Conservation (phyloP, 2,113 vertebrate genomes). For the Chlorodrepanis virens region DNA sequence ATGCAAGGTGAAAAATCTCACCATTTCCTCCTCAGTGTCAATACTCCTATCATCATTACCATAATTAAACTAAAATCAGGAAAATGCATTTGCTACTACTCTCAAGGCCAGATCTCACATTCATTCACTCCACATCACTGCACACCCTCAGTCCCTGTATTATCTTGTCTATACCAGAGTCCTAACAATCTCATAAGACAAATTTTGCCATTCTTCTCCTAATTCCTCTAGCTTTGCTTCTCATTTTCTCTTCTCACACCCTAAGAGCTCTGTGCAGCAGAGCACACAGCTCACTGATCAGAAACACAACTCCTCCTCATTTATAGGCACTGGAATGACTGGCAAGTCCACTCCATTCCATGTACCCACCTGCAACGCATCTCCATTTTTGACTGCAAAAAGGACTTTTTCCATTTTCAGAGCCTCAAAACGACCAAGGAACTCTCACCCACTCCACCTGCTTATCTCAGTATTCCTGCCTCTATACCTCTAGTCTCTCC, state of each 20-base stretch:
- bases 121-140: background rate
- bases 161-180: background rate
- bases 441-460: background rate
- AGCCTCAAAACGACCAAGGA: background rate
- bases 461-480: background rate
- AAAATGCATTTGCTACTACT: background rate
- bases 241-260: background rate
- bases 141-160: fast-evolving
- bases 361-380: background rate
- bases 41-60: background rate
- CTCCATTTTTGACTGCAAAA: background rate
- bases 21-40: background rate
- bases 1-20: background rate
- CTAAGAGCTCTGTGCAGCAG: fast-evolving
- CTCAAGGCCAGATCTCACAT: background rate
- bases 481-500: background rate
- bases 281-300: background rate
- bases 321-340: fast-evolving
- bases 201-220: background rate
- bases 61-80: background rate
- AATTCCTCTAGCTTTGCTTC: background rate
- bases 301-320: background rate
- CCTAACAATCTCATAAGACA: background rate
- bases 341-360: background rate
- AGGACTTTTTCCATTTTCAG: background rate